These are phyloP conservation scores for Dugesia japonica DNA, from an alignment of 2,888 invertebrate species.

Conservation along the genomic window DNA sequence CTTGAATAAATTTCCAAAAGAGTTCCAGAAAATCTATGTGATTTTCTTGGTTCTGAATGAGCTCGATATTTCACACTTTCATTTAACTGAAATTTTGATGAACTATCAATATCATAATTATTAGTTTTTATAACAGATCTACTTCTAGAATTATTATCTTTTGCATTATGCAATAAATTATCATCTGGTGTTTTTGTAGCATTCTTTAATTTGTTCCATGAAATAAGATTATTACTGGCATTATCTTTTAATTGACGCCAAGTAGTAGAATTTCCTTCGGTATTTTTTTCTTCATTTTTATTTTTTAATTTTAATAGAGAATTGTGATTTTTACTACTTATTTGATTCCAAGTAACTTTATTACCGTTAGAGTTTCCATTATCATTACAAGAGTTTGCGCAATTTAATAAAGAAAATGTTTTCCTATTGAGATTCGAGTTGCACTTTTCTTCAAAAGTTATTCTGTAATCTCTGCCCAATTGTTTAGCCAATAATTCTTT, in stretches of 20 bases:
- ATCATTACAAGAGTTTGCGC: background rate
- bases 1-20: slow-evolving; percentile 27
- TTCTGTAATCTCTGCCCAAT: background rate
- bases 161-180: background rate
- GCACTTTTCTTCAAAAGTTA: background rate
- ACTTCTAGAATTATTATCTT: slow-evolving; percentile 1
- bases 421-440: background rate
- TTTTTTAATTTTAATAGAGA: background rate
- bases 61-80: background rate
- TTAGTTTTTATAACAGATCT: background rate
- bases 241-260: slow-evolving; percentile 30
- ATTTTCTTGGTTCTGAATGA: background rate
- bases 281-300: background rate
- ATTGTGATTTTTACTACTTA: background rate
- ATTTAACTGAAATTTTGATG: background rate
- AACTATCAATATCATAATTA: background rate
- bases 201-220: slow-evolving; percentile 28
- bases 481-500: background rate
- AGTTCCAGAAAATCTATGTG: slow-evolving; percentile 31
- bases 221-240: slow-evolving; percentile 25
- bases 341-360: background rate
- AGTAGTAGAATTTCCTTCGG: slow-evolving; percentile 23
- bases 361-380: background rate
- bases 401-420: background rate
- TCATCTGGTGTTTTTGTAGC: background rate